Conservation (phyloP, 2,797 vertebrate species). For the Sebastolobus alascanus region DNA sequence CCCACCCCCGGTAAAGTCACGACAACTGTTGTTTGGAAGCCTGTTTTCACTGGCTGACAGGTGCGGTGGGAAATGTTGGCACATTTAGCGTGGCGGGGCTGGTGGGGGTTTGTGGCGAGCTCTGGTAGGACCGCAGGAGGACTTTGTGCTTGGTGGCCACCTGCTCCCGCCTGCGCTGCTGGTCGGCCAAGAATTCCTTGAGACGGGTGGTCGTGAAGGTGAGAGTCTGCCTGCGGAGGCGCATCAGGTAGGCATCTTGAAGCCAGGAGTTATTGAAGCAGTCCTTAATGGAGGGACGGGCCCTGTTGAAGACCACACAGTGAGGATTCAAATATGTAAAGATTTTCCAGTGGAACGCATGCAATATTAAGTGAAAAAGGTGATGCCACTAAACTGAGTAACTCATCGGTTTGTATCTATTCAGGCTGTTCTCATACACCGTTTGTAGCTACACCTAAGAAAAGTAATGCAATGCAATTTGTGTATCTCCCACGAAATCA, state of each 20-base stretch:
- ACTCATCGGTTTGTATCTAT: background rate
- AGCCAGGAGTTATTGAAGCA: slow-evolving; percentile 96
- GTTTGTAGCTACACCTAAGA: background rate
- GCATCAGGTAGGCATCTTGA: slow-evolving; percentile 98
- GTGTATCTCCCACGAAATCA: no score
- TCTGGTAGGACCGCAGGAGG: slow-evolving; percentile 96
- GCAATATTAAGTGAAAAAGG: background rate
- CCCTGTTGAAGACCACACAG: slow-evolving; percentile 82
- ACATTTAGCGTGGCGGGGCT: slow-evolving; percentile 82
- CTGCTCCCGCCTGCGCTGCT: slow-evolving; percentile 88
- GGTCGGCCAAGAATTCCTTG: slow-evolving; percentile 97
- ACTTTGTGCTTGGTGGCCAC: slow-evolving; percentile 96
- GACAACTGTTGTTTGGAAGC: slow-evolving; percentile 55
- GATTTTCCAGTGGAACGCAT: background rate
- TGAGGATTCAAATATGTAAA: background rate
- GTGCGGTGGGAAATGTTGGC: slow-evolving; percentile 68
- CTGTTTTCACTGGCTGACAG: slow-evolving; percentile 84
- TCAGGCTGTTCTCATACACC: background rate
- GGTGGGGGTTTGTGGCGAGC: slow-evolving; percentile 83
- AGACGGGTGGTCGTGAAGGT: slow-evolving; percentile 97
- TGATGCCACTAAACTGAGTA: background rate
- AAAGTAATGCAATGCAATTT: no score
- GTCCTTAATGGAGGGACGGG: slow-evolving; percentile 95
- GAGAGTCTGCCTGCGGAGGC: slow-evolving; percentile 95
- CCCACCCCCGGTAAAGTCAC: slow-evolving; percentile 36